Conservation (phyloP, 2,888 invertebrate genomes). For the Diaperis boleti region DNA sequence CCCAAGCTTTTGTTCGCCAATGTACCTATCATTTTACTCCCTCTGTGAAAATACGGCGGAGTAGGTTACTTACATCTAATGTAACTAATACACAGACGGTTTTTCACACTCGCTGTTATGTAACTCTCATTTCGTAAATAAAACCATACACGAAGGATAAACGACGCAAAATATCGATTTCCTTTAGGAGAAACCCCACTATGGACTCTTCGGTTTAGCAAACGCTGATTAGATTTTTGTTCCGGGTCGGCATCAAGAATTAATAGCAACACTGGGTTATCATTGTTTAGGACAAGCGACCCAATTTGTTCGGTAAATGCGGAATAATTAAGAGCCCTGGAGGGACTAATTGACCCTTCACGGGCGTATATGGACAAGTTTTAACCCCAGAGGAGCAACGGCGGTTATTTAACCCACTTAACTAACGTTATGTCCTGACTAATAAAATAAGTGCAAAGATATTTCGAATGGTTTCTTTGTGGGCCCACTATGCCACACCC, state of each 20-base stretch:
- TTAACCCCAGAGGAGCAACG: conserved; percentile 17
- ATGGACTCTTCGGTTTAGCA: conserved; percentile 7
- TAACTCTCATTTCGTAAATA: conserved; percentile 39
- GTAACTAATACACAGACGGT: conserved; percentile 29
- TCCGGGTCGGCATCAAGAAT: conserved; percentile 11
- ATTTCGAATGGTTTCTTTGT: conserved; percentile 16
- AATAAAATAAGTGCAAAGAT: conserved; percentile 9
- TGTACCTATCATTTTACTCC: conserved; percentile 22
- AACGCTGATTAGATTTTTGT: conserved; percentile 15
- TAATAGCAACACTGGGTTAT: conserved; percentile 28
- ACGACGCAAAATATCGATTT: conserved; percentile 40
- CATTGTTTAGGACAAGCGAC: conserved; percentile 33
- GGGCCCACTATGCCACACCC: conserved; percentile 18
- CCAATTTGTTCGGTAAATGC: conserved; percentile 35
- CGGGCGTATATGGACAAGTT: conserved; percentile 25
- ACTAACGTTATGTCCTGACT: background rate
- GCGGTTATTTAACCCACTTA: conserved; percentile 25
- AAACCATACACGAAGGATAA: conserved; percentile 37
- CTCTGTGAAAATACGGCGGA: background rate
- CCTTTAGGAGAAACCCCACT: conserved; percentile 7
- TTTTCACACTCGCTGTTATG: conserved; percentile 29
- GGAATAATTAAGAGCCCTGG: conserved; percentile 32
- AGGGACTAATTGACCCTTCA: conserved; percentile 31
- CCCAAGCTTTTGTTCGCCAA: too few relatives aligned
- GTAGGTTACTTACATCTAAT: conserved; percentile 26